Evolutionary conservation across 2,888 invertebrate genomes (phyloP), one percentile per base, ranked within the genome.

Genomic region (Nephrocerus scutellatus): DNA sequence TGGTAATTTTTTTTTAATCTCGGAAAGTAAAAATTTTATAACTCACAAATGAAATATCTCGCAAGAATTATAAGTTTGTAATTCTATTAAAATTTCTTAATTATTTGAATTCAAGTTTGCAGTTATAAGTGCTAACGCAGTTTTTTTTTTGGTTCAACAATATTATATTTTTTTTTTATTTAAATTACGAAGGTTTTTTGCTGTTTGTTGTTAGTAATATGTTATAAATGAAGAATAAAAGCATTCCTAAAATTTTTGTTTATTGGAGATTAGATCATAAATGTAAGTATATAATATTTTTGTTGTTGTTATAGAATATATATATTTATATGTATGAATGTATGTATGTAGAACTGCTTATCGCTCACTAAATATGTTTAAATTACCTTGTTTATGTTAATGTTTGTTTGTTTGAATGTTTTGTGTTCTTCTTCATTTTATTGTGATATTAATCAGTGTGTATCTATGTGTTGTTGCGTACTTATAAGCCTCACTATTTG

Each of bases 111-210:
- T 36, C n/a, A n/a, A 12, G 16, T 26, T 41, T 23, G 14, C n/a
- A 36, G 44, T 43, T 46, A 35, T 29, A 36, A 41, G 46, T 46
- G 44, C 46, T 44, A 46, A 46, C 46, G 41, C 46, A 41, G 36
- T 41, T 22, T 6, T 38, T 39, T 41, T 39, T 30, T 43, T 40
- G 28, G 38, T 40, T 31, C 34, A 45, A 30, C 26, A n/a, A n/a
- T n/a, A n/a, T n/a, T n/a, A n/a, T 45, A 42, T 13, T 39, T 33
- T 25, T 39, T 30, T 8, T 43, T 43, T 23, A 39, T 26, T 28
- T 39, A 15, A 39, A 33, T 38, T 35, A 46, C n/a, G n/a, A n/a
- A n/a, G n/a, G n/a, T n/a, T n/a, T n/a, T n/a, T n/a, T n/a, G n/a
- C n/a, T n/a, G n/a, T n/a, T n/a, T n/a, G n/a, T n/a, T n/a, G n/a